Evolutionary conservation across 2,888 invertebrate species (phyloP).

Genomic region (Drosophila longiperda): DNA sequence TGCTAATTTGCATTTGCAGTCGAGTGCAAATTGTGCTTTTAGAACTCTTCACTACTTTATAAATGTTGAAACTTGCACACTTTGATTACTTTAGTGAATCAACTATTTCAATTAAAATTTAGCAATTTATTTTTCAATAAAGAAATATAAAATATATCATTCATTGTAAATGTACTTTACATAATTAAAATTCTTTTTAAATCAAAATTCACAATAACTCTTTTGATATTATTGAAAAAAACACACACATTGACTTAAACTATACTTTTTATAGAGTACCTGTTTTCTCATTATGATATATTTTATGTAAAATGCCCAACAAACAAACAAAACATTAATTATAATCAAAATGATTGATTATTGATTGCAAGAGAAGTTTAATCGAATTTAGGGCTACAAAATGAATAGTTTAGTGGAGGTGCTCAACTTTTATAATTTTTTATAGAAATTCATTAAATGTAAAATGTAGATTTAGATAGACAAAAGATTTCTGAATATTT

Average conservation of each 20-base stretch:
- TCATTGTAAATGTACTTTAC: background rate
- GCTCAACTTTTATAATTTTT: background rate
- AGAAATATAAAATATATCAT: background rate
- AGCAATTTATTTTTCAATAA: background rate
- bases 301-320: background rate
- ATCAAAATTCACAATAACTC: background rate
- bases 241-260: background rate
- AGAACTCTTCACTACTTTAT: background rate
- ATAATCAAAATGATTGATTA: background rate
- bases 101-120: background rate
- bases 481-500: background rate
- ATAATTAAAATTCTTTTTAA: background rate
- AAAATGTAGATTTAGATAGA: background rate
- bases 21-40: background rate
- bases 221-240: background rate
- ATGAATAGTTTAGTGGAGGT: background rate
- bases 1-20: slow-evolving; percentile 25
- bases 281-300: background rate
- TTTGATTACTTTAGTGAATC: background rate
- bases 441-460: background rate
- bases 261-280: too few relatives aligned
- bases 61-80: background rate
- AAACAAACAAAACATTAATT: background rate
- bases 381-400: background rate
- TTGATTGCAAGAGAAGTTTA: background rate